phyloP scores from a whole-genome alignment of 2,888 invertebrate genomes.

The Stenodema calcarata region DNA sequence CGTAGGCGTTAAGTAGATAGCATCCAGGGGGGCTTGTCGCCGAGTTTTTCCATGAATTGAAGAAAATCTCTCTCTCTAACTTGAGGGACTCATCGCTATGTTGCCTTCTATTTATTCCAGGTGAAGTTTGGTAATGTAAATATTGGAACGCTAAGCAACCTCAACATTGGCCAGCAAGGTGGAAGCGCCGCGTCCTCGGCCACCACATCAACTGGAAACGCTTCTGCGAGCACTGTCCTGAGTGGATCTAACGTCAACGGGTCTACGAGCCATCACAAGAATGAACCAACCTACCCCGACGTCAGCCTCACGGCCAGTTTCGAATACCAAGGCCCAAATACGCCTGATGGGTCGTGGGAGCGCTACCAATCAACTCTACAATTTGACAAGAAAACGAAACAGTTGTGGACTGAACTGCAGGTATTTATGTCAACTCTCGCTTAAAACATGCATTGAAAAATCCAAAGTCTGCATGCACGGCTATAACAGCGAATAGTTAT shows the following conservation, averaged over 20 bases:
- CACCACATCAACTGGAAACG: background rate
- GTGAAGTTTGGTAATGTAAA: slow-evolving; percentile 59
- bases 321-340: slow-evolving; percentile 73
- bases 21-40: too few species aligned
- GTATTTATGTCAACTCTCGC: background rate
- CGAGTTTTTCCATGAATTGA: too few species aligned
- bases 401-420: slow-evolving; percentile 76
- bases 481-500: too few species aligned
- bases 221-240: background rate
- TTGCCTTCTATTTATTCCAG: slow-evolving; percentile 46
- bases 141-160: slow-evolving; percentile 57
- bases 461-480: too few species aligned
- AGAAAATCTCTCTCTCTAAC: too few species aligned
- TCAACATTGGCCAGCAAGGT: slow-evolving; percentile 56
- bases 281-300: slow-evolving; percentile 62
- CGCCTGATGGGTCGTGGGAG: slow-evolving; percentile 77
- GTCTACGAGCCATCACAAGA: slow-evolving; percentile 8
- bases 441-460: background rate
- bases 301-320: slow-evolving; percentile 78
- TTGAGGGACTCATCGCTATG: too few species aligned
- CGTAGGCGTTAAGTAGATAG: too few species aligned
- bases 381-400: slow-evolving; percentile 81
- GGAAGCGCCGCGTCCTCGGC: slow-evolving; percentile 30
- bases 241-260: background rate
- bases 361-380: slow-evolving; percentile 80